A percentile compares a stretch with the other conserved stretches of the same genome.
Conservation (phyloP, 2,888 invertebrate species). For the Nomada fabriciana region DNA sequence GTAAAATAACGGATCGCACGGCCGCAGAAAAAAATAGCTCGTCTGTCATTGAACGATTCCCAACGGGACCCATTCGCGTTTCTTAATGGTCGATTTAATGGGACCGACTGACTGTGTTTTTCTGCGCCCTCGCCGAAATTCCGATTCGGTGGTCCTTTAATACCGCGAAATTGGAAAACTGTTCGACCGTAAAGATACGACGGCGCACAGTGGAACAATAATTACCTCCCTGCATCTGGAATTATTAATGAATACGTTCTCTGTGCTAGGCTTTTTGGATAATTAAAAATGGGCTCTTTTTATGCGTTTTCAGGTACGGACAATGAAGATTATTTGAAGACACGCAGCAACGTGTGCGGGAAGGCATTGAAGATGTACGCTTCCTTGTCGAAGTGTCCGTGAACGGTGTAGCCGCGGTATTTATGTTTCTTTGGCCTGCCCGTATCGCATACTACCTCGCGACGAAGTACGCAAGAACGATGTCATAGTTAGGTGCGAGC, state of each 20-base stretch:
- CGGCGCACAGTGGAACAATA: too few relatives aligned
- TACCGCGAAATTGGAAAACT: slow-evolving; percentile 3
- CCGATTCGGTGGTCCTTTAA: background rate
- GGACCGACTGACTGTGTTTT: slow-evolving; percentile 6
- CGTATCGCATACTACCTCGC: slow-evolving; percentile 38
- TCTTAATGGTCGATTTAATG: slow-evolving; percentile 35
- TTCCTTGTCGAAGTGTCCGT: slow-evolving; percentile 73
- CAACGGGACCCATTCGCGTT: background rate
- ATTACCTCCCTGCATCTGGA: too few relatives aligned
- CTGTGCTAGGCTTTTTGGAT: too few relatives aligned
- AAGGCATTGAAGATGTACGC: slow-evolving; percentile 60
- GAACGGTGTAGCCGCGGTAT: slow-evolving; percentile 61
- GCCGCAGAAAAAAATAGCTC: too few relatives aligned
- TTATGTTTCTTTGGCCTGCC: slow-evolving; percentile 49
- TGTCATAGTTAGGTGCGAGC: slow-evolving; percentile 68
- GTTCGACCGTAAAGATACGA: background rate
- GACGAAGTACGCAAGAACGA: slow-evolving; percentile 59
- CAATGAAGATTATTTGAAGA: slow-evolving; percentile 48
- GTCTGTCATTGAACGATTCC: slow-evolving; percentile 21
- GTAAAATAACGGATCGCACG: slow-evolving; percentile 17
- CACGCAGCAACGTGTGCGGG: slow-evolving; percentile 23
- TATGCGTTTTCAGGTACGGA: slow-evolving; percentile 49
- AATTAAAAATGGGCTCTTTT: background rate
- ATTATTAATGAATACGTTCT: background rate
- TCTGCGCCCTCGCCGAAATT: slow-evolving; percentile 6